phyloP scores from a whole-genome alignment of 2,797 vertebrate genomes.

The Echeneis naucrates region DNA sequence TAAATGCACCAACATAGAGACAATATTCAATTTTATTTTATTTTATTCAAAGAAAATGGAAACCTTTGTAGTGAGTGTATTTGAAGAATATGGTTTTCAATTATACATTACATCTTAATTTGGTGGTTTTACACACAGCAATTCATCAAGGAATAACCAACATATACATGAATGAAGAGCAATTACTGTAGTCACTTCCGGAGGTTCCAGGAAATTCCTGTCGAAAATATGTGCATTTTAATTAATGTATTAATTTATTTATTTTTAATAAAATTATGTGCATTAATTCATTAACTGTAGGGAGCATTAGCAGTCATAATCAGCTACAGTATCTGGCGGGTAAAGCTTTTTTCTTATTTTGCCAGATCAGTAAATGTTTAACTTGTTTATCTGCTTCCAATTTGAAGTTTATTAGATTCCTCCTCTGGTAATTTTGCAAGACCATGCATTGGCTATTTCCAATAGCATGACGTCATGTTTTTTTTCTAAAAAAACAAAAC shows the following conservation, averaged over 20 bases:
- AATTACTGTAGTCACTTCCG: neutral
- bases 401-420: neutral
- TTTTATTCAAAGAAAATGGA: neutral
- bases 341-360: neutral
- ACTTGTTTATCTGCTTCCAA: neutral
- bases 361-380: neutral
- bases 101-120: too few relatives aligned
- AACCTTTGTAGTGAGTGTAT: neutral
- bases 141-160: too few relatives aligned
- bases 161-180: too few relatives aligned
- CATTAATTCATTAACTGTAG: neutral
- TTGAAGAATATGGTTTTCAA: too few relatives aligned
- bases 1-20: neutral
- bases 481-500: neutral
- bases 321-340: neutral
- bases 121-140: too few relatives aligned
- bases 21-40: neutral
- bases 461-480: neutral
- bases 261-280: too few relatives aligned
- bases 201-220: too few relatives aligned
- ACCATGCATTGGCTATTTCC: neutral
- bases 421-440: neutral
- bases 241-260: too few relatives aligned
- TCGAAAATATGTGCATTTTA: neutral
- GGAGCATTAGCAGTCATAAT: neutral